phyloP scores from a whole-genome alignment of 1,140 invertebrate genomes.

The Pseudobourletiella spinata region DNA sequence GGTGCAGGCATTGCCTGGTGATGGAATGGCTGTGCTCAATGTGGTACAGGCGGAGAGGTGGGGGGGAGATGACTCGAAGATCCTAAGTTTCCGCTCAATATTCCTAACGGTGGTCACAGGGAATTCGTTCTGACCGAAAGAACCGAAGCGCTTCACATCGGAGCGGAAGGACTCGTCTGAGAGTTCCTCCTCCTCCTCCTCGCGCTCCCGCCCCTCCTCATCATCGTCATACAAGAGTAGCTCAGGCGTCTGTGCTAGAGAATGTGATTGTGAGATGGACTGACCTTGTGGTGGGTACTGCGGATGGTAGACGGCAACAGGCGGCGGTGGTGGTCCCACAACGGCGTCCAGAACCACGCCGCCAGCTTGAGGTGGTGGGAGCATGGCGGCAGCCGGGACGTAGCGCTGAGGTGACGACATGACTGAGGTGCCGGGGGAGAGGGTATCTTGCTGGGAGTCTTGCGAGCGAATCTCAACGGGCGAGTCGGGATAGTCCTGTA shows the following conservation, averaged over 20 bases:
- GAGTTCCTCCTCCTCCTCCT: not conserved
- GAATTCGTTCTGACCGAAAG: constrained; percentile 28
- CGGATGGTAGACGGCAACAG: constrained; percentile 1
- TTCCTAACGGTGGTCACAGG: constrained; percentile 29
- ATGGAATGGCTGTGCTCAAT: too few relatives aligned
- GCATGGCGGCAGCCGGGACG: not conserved
- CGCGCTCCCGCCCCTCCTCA: not conserved
- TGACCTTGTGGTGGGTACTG: constrained; percentile 5
- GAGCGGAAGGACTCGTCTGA: not conserved
- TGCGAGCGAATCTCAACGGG: constrained; percentile 9
- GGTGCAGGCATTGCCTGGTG: too few relatives aligned
- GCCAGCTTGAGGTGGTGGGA: not conserved
- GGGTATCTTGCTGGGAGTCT: constrained; percentile 8
- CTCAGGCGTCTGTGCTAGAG: not conserved
- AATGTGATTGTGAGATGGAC: not conserved
- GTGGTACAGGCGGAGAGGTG: not conserved
- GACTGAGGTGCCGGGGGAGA: constrained; percentile 7
- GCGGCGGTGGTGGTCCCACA: not conserved
- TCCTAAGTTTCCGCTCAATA: constrained; percentile 8
- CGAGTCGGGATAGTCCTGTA: constrained; percentile 8
- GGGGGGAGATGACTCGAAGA: not conserved
- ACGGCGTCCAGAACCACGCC: not conserved
- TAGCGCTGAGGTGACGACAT: constrained; percentile 2
- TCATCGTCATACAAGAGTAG: constrained; percentile 2
- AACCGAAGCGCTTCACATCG: not conserved